phyloP scores from a whole-genome alignment of 2,797 vertebrate genomes.

The Crax fasciolata region DNA sequence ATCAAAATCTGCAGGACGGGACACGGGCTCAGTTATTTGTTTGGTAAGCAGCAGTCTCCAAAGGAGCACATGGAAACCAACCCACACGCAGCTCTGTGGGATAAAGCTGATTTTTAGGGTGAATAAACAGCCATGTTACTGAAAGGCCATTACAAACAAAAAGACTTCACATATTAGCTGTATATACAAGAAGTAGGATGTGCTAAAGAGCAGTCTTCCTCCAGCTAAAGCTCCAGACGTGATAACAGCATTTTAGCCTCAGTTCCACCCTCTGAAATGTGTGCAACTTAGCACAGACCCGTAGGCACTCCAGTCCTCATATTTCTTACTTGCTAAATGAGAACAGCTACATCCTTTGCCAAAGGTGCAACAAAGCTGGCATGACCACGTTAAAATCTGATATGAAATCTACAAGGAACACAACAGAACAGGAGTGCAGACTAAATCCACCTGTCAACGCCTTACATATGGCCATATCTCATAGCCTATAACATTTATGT shows the following conservation, averaged over 20 bases:
- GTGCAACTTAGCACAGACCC: neutral
- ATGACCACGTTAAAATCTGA: neutral
- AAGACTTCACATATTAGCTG: neutral
- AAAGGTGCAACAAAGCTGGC: neutral
- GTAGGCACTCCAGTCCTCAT: fast-evolving
- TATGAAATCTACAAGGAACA: neutral
- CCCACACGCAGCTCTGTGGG: no score
- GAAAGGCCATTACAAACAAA: neutral
- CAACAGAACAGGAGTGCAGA: fast-evolving
- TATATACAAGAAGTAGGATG: fast-evolving
- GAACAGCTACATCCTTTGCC: neutral
- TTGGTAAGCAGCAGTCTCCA: neutral
- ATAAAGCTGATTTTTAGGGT: neutral
- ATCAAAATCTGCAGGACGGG: neutral
- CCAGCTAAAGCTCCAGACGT: neutral
- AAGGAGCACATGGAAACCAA: neutral
- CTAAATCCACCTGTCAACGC: neutral
- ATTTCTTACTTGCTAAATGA: neutral
- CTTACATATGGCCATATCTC: neutral
- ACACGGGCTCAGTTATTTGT: neutral
- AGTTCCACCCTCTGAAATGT: neutral
- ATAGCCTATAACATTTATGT: neutral
- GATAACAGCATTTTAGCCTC: neutral
- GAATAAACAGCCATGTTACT: fast-evolving
- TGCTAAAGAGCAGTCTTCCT: neutral